phyloP scores from a whole-genome alignment of 1,140 invertebrate genomes.

The Sinella curviseta region DNA sequence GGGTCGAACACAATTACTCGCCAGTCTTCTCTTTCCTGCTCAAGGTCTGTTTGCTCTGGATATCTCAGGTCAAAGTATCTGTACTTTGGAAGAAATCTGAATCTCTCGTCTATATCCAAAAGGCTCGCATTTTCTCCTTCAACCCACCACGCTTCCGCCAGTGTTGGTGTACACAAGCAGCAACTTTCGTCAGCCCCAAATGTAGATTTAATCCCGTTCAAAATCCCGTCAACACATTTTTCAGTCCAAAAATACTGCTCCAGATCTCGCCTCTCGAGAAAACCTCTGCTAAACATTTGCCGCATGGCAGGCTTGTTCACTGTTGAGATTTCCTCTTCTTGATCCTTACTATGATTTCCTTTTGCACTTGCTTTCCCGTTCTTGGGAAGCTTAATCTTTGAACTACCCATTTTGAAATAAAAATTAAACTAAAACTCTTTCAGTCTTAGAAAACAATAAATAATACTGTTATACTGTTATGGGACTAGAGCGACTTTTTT shows the following conservation, averaged over 20 bases:
- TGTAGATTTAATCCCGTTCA: constrained; percentile 31
- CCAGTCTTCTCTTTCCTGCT: constrained; percentile 32
- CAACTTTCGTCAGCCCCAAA: constrained; percentile 44
- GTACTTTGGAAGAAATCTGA: constrained; percentile 45
- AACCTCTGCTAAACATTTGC: constrained; percentile 37
- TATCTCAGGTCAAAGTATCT: constrained; percentile 43
- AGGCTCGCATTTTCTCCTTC: constrained; percentile 39
- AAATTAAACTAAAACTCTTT: neutral
- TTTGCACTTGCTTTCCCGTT: neutral
- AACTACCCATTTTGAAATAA: neutral
- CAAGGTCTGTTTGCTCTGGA: constrained; percentile 26
- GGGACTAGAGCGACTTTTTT: no score
- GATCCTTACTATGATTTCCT: neutral
- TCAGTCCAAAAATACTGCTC: constrained; percentile 49
- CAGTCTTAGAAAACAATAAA: no score
- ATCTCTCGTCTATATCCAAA: constrained; percentile 44
- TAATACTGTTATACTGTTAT: no score
- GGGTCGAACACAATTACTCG: constrained; percentile 46
- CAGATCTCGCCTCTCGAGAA: constrained; percentile 40
- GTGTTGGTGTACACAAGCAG: constrained; percentile 42
- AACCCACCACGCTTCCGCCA: constrained; percentile 43
- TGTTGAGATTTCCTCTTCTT: neutral
- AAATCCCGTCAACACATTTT: constrained; percentile 42
- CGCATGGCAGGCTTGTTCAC: neutral
- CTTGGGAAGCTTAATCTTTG: neutral